Evolutionary conservation across 2,888 invertebrate genomes (phyloP).

Genomic region (Phoronis australis): DNA sequence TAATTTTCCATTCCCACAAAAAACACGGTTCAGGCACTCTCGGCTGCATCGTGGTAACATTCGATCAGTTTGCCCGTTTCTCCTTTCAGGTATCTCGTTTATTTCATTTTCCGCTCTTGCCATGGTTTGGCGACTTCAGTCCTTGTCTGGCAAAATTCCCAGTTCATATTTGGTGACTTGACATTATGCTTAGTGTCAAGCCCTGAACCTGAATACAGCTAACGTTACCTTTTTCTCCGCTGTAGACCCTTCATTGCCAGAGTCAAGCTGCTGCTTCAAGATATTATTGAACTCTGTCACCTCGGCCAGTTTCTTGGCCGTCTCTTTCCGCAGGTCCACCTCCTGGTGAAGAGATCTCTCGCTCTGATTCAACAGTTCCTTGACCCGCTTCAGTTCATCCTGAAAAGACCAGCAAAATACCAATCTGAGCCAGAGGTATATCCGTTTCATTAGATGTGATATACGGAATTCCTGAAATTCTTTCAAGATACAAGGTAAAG

Average conservation of each 20-base stretch:
- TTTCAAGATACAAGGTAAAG: too few relatives aligned
- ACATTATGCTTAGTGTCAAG: neutral
- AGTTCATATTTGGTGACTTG: conserved; percentile 5
- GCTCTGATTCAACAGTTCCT: conserved; percentile 30
- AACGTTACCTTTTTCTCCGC: conserved; percentile 17
- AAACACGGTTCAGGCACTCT: too few relatives aligned
- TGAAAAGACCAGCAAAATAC: too few relatives aligned
- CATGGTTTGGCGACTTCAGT: too few relatives aligned
- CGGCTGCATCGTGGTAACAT: neutral
- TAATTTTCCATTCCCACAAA: too few relatives aligned
- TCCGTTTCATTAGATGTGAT: too few relatives aligned
- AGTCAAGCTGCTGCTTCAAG: conserved; percentile 36
- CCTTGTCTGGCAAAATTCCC: too few relatives aligned
- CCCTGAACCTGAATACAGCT: conserved; percentile 9
- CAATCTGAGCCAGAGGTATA: too few relatives aligned
- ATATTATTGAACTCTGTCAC: conserved; percentile 36
- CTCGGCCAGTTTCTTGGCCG: conserved; percentile 25
- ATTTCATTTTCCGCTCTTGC: too few relatives aligned
- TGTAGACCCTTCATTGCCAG: conserved; percentile 21
- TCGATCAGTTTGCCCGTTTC: too few relatives aligned
- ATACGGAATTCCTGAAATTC: too few relatives aligned
- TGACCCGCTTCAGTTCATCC: conserved; percentile 32
- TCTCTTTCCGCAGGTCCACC: conserved; percentile 18
- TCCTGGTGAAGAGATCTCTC: conserved; percentile 32
- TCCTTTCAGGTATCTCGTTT: too few relatives aligned